Evolutionary conservation across 1,140 invertebrate species (phyloP).

Genomic region (Brachystomella parvula): DNA sequence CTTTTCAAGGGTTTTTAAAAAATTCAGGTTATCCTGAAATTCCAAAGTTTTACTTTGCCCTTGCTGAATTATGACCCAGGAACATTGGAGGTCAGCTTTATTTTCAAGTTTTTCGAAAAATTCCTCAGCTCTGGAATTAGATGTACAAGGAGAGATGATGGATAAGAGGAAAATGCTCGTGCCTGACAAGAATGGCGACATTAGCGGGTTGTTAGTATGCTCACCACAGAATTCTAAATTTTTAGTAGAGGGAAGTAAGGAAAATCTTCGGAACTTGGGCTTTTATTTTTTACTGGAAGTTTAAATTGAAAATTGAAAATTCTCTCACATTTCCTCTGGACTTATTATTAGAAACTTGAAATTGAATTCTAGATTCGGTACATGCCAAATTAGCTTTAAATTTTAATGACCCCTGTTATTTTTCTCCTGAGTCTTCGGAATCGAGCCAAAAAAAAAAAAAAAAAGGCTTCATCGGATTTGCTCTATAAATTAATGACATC

Average conservation of each 20-base stretch:
- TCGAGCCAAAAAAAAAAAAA: too few species aligned
- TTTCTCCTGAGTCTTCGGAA: too few species aligned
- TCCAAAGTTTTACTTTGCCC: background rate
- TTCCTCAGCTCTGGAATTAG: background rate
- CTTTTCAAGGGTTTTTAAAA: background rate
- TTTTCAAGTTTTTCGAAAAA: background rate
- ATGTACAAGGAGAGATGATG: background rate
- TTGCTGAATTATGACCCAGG: background rate
- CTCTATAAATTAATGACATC: too few species aligned
- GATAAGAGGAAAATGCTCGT: background rate
- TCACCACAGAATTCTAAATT: background rate
- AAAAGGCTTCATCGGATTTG: too few species aligned
- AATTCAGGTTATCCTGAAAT: background rate
- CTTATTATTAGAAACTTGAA: background rate
- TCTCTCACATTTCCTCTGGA: background rate
- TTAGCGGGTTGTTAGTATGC: background rate
- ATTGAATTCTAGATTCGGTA: too few species aligned
- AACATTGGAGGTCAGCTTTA: background rate
- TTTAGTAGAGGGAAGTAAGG: background rate
- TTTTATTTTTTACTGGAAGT: background rate
- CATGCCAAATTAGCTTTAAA: too few species aligned
- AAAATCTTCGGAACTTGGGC: background rate
- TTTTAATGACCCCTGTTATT: too few species aligned
- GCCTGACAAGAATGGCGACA: background rate
- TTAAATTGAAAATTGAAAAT: background rate